phyloP scores from a whole-genome alignment of 1,140 invertebrate genomes.

The Lepidostoma basale region DNA sequence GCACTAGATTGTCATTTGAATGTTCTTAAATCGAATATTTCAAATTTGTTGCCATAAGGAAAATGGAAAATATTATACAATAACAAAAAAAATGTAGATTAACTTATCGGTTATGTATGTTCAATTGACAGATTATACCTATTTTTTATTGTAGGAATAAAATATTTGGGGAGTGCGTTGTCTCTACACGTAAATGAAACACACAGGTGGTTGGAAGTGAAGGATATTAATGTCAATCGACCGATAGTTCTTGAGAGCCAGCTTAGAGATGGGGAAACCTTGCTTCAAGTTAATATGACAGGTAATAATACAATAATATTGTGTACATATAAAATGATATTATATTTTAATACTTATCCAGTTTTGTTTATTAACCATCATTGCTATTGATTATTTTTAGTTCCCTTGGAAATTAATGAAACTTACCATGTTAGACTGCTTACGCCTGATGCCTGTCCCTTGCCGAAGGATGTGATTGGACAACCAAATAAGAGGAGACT shows the following conservation, averaged over 20 bases:
- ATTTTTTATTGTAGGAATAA: slow-evolving; percentile 20
- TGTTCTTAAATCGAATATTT: too few species aligned
- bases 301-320: slow-evolving; percentile 5
- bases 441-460: slow-evolving; percentile 20
- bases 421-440: slow-evolving; percentile 21
- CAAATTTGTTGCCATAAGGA: too few species aligned
- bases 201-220: background rate
- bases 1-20: too few species aligned
- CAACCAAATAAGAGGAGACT: slow-evolving; percentile 1
- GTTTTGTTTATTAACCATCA: background rate
- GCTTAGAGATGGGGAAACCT: background rate
- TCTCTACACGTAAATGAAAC: background rate
- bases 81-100: too few species aligned
- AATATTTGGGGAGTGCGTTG: slow-evolving; percentile 13
- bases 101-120: background rate
- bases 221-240: background rate
- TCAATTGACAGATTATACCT: too few species aligned
- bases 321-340: too few species aligned
- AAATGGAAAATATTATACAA: too few species aligned
- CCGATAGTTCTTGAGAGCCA: background rate
- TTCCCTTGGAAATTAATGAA: slow-evolving; percentile 1
- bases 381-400: slow-evolving; percentile 25
- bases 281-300: background rate
- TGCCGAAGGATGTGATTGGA: slow-evolving; percentile 37
- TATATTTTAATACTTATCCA: too few species aligned